Evolutionary conservation across 2,888 invertebrate species (phyloP), one percentile per base, ranked within the genome.

Genomic region (Ischnura elegans): DNA sequence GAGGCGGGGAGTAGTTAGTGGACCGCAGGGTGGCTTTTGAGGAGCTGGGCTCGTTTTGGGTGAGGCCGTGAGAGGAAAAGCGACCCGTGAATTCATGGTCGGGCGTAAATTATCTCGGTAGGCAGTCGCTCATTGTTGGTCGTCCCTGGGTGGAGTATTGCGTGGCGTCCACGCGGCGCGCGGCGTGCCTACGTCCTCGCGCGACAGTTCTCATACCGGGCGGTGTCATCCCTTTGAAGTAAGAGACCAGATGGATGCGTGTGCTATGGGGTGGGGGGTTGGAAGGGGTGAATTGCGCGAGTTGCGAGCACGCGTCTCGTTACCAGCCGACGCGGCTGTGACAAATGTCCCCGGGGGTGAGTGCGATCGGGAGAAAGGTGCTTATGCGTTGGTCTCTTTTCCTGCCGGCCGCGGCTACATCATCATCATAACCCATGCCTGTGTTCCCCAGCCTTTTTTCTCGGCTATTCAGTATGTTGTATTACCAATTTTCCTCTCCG

Each of bases 211-310:
- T 76, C 76, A 76, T 76, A 76, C 36, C 76, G 10, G 25, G 19
- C 42, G 21, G 43, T 19, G 42, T 46, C 46, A 10, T 86, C 46
- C 86, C 86, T n/a, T 86, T 86, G 43, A 86, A 46, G 86, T 46
- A 46, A 43, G 86, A n/a, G n/a, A n/a, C n/a, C 46, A 25, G 86
- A 86, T 86, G 86, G 46, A 86, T 86, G 86, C 86, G 45, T 46
- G 86, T 76, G 76, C 36, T 36, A 76, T 36, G 25, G 61, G 61
- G 51, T 19, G n/a, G 51, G 61, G n/a, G 46, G 6, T n/a, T 8
- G 19, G 45, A 36, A 13, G 76, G 36, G 86, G 25, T 86, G 46
- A 86, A 86, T 86, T 45, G 46, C 86, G 43, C 86, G 19, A 45
- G 46, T 45, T 6, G 51, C n/a, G 66, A 6, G 19, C 8, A 36